These are phyloP conservation scores for Trachymyrmex septentrionalis DNA, from an alignment of 1,140 invertebrate species.

Conservation along the genomic window DNA sequence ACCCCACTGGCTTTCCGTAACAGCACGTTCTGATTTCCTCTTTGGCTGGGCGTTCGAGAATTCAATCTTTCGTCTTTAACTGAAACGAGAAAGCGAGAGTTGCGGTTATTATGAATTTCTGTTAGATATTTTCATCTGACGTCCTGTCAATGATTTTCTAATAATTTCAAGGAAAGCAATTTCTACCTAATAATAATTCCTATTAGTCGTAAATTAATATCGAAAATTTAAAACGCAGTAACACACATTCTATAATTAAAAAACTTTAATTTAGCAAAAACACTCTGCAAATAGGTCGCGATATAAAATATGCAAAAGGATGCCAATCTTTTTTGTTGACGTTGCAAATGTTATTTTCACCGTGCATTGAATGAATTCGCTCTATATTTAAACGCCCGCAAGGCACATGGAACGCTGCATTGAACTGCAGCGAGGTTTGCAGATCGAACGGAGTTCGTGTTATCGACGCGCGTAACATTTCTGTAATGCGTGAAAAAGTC, in stretches of 20 bases:
- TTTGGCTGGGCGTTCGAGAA: constrained; percentile 82
- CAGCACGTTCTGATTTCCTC: constrained; percentile 82
- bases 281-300: neutral
- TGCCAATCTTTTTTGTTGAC: neutral
- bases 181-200: constrained; percentile 21
- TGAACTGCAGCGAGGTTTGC: neutral
- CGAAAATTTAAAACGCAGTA: neutral
- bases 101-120: neutral
- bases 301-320: neutral
- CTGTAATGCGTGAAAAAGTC: constrained; percentile 1
- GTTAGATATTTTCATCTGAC: neutral
- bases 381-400: constrained; percentile 10
- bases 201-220: neutral
- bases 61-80: constrained; percentile 85
- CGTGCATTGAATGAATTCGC: neutral
- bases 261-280: neutral
- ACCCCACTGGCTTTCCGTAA: constrained; percentile 86
- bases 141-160: neutral
- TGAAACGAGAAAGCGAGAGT: constrained; percentile 73
- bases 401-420: neutral
- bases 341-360: constrained; percentile 2
- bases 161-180: neutral
- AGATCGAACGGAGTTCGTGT: neutral
- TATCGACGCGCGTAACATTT: neutral
- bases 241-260: neutral